Conservation (phyloP, 35 echinoderm and acorn worm species). For the Holothuria glaberrima region DNA sequence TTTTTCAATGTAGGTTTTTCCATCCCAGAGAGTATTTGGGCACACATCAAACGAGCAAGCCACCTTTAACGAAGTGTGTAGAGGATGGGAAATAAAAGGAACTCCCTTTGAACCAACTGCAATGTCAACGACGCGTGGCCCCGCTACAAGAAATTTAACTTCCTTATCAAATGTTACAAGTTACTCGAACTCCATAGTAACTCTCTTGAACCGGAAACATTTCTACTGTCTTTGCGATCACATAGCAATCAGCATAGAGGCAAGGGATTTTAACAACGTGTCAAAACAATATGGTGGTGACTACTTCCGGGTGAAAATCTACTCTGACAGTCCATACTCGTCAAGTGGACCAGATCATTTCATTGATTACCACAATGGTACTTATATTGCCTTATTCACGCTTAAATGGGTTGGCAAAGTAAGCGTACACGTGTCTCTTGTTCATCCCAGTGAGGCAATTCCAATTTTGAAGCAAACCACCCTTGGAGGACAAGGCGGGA, state of each 20-base stretch:
- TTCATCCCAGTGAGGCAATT: slow-evolving; percentile 60
- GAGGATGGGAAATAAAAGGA: too few species aligned
- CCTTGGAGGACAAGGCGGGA: background rate
- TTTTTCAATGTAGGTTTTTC: too few species aligned
- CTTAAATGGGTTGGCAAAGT: slow-evolving; percentile 57
- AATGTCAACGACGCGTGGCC: too few species aligned
- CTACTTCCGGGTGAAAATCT: slow-evolving; percentile 58
- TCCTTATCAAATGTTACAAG: background rate
- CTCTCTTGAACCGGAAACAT: slow-evolving; percentile 1
- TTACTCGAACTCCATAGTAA: background rate
- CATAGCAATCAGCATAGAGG: slow-evolving; percentile 42
- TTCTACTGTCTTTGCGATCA: slow-evolving; percentile 52
- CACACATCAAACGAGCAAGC: too few species aligned
- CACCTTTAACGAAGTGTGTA: too few species aligned
- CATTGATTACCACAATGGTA: slow-evolving; percentile 61
- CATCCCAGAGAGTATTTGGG: too few species aligned
- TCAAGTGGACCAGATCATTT: slow-evolving; percentile 48
- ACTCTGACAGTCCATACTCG: background rate
- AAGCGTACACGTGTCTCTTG: background rate
- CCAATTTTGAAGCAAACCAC: background rate
- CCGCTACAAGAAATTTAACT: too few species aligned
- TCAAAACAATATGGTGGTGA: slow-evolving; percentile 62
- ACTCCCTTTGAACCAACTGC: too few species aligned
- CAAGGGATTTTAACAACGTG: background rate
- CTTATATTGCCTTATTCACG: slow-evolving; percentile 53